These are phyloP conservation scores for Esox masquinongy DNA, from an alignment of 2,797 vertebrate genomes.

Conservation along the genomic window DNA sequence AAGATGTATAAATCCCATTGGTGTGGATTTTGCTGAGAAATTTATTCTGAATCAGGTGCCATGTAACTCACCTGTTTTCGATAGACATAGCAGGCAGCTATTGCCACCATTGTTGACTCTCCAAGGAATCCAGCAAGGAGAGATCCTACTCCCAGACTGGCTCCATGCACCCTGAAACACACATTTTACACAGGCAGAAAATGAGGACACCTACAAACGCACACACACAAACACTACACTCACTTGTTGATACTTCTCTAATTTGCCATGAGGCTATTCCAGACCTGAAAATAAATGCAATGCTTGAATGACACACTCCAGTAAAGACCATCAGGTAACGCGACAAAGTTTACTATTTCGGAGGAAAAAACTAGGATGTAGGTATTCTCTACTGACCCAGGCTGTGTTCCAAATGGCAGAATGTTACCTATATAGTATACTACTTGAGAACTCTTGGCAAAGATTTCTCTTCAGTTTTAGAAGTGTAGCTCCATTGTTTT, in stretches of 20 bases:
- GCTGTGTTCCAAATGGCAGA: not conserved
- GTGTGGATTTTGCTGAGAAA: not conserved
- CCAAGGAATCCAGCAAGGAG: slow-evolving; percentile 95
- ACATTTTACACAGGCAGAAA: not conserved
- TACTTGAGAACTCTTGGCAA: not conserved
- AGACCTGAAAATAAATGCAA: not conserved
- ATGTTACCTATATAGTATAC: not conserved
- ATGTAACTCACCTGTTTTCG: slow-evolving; percentile 85
- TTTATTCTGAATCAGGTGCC: not conserved
- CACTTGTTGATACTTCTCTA: not conserved
- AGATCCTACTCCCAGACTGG: slow-evolving; percentile 93
- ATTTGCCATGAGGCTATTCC: not conserved
- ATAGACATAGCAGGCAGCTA: slow-evolving; percentile 93
- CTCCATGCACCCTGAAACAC: slow-evolving; percentile 89
- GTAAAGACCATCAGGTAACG: not conserved
- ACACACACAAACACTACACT: not conserved
- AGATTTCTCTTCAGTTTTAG: not conserved
- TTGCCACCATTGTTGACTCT: slow-evolving; percentile 96
- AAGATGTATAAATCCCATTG: not conserved
- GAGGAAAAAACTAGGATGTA: not conserved
- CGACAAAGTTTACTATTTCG: not conserved
- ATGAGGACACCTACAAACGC: not conserved
- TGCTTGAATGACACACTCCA: not conserved
- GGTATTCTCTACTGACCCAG: not conserved
- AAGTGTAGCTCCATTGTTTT: not conserved